A percentile compares a stretch with the other conserved stretches of the same genome.
Conservation (phyloP, 2,797 vertebrate species). For the Enteromius unitaeniatus region DNA sequence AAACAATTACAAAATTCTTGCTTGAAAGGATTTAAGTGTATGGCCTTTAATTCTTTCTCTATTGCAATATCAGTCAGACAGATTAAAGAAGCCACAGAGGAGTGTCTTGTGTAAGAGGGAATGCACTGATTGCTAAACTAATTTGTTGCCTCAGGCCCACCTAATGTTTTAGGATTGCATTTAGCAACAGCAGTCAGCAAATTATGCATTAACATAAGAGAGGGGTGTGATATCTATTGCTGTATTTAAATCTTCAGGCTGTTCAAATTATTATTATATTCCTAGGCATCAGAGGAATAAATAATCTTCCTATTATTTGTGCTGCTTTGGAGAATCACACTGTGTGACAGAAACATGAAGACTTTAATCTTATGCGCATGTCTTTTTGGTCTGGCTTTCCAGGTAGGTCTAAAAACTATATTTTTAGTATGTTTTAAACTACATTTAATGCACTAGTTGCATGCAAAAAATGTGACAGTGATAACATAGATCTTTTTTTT, state of each 20-base stretch:
- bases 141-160: conserved; percentile 1
- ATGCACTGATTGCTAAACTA: conserved; percentile 18
- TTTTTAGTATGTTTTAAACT: no score
- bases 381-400: conserved; percentile 52
- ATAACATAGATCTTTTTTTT: background rate
- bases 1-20: background rate
- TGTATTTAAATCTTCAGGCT: conserved; percentile 40
- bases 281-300: background rate
- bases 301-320: background rate
- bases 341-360: conserved; percentile 52
- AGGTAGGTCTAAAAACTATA: conserved; percentile 46
- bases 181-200: conserved; percentile 4
- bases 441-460: background rate
- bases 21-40: background rate
- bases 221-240: background rate
- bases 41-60: conserved; percentile 7
- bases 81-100: conserved; percentile 31
- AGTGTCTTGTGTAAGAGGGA: background rate
- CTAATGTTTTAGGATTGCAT: conserved; percentile 12
- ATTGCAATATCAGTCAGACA: conserved; percentile 24
- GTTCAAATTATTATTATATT: background rate
- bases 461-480: background rate
- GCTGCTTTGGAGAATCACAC: background rate
- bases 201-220: background rate
- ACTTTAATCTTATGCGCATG: conserved; percentile 26